A percentile compares a stretch with the other conserved stretches of the same genome.
Evolutionary conservation across 2,888 invertebrate genomes (phyloP).

Genomic region (Hypercompe scribonia): DNA sequence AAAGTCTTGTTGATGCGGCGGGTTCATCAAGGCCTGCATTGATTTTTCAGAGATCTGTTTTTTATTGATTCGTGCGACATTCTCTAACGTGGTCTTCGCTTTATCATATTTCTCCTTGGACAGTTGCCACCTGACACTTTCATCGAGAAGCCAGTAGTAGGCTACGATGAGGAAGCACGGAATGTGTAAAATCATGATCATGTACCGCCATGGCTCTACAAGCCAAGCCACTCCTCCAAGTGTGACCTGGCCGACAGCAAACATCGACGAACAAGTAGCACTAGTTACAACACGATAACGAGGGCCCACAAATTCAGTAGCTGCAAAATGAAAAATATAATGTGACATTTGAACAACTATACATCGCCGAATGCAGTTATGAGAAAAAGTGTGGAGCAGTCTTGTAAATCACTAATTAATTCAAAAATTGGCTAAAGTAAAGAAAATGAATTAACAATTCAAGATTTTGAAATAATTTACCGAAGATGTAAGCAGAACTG

Average conservation of each 20-base stretch:
- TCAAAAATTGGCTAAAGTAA: background rate
- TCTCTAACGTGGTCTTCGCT: conserved; percentile 87
- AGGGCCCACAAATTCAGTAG: conserved; percentile 92
- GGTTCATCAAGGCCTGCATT: conserved; percentile 73
- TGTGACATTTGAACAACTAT: no score
- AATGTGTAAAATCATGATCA: conserved; percentile 88
- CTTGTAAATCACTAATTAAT: background rate
- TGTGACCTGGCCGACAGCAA: conserved; percentile 90
- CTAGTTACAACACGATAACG: conserved; percentile 90
- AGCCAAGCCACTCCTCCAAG: conserved; percentile 89
- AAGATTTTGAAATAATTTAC: conserved; percentile 44
- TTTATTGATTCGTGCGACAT: conserved; percentile 88
- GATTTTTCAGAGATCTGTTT: conserved; percentile 84
- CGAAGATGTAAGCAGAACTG: conserved; percentile 79
- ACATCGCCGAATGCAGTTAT: no score
- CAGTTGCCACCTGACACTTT: conserved; percentile 92
- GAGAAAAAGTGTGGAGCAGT: no score
- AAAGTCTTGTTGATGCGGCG: conserved; percentile 59
- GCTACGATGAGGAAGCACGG: conserved; percentile 89
- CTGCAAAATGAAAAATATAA: conserved; percentile 74
- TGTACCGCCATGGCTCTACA: conserved; percentile 89
- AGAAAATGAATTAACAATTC: no score
- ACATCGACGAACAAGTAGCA: conserved; percentile 89
- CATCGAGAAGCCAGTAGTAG: conserved; percentile 88
- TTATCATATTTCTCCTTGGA: conserved; percentile 88